Evolutionary conservation across 1,140 invertebrate species (phyloP), one percentile per base, ranked within the genome.

Genomic region (Drosophila fuyamai): DNA sequence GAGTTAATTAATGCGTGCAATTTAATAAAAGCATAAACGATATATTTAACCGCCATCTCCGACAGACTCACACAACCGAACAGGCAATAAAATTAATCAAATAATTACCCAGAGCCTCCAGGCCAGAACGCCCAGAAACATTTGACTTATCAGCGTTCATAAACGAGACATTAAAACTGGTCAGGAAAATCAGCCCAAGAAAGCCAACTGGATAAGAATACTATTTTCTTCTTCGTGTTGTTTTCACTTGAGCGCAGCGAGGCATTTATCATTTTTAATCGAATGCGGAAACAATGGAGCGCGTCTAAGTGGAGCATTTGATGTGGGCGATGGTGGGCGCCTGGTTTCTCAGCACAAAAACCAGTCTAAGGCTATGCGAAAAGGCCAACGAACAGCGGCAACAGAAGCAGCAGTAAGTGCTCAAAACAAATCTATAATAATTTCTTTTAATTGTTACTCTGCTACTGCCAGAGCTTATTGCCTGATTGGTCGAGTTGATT

Each of bases 231-330:
- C 18, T 71, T 50, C 56, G 44, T 70, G 40, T 44, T 51, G 47
- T 71, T 81, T 88, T 86, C 62, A 86, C 71, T 88, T 88, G 79
- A 86, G 63, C 76, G 79, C 83, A 88, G 76, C 54, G 43, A 75
- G 73, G 80, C 84, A 89, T 88, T 88, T 88, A 88, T 88, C 83
- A 88, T 88, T 88, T 89, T 89, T 88, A 88, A 88, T 88, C 83
- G 84, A 89, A 88, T 88, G 83, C 83, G 84, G 83, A 88, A 88
- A 89, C 83, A 86, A 86, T 86, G 79, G 83, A 86, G 83, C 83
- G 83, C 83, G 80, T 83, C 83, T 86, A 86, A 88, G 83, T 86
- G 71, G 83, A 77, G 83, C 79, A 86, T 71, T 84, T 58, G 65
- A 61, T 82, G 75, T 88, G 82, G 82, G 70, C 56, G 46, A 48